Percentiles rank a stretch among this genome's conserved stretches.
Evolutionary conservation across 2,113 vertebrate species (phyloP).

Genomic region (Macrotus californicus): DNA sequence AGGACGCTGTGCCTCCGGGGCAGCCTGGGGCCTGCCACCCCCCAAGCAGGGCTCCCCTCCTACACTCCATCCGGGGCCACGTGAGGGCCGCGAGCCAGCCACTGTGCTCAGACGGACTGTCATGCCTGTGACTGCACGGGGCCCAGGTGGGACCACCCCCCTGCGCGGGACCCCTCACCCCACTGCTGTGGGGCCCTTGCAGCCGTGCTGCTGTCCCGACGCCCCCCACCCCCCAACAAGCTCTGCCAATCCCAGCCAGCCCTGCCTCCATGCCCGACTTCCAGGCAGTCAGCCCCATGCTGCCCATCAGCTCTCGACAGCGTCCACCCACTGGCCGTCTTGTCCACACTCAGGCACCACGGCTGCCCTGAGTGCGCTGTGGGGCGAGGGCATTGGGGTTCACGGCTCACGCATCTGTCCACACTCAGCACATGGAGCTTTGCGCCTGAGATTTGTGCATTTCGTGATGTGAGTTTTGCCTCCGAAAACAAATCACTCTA

Average conservation of each 20-base stretch:
- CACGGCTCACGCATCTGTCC: not conserved
- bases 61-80: not conserved
- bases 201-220: not conserved
- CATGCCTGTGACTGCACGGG: rapidly evolving
- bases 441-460: not conserved
- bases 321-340: not conserved
- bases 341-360: no score
- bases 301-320: not conserved
- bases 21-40: rapidly evolving
- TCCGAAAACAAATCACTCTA: not conserved
- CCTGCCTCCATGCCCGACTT: not conserved
- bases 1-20: rapidly evolving
- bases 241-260: rapidly evolving
- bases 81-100: rapidly evolving
- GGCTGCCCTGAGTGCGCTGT: no score
- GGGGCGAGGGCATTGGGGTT: no score
- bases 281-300: rapidly evolving
- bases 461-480: not conserved
- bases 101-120: rapidly evolving
- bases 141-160: rapidly evolving
- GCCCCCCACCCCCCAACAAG: not conserved
- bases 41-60: not conserved
- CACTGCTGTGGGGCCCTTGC: rapidly evolving
- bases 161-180: no score
- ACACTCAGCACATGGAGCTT: not conserved